A percentile compares a stretch with the other conserved stretches of the same genome.
Evolutionary conservation across 2,113 vertebrate species (phyloP).

Genomic region (Monopterus albus): DNA sequence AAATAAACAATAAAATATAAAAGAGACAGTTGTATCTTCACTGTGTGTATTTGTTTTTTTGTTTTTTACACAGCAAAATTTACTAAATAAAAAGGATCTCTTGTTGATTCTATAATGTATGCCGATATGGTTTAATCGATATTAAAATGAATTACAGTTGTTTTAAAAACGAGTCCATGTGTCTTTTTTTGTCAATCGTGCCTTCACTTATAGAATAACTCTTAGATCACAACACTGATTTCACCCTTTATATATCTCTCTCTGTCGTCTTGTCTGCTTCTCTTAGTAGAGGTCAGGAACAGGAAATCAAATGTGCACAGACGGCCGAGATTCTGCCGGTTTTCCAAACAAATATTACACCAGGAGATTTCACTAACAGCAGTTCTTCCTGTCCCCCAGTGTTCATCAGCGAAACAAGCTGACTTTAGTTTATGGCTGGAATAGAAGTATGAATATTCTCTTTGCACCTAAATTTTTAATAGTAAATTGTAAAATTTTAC

Average conservation of each 20-base stretch:
- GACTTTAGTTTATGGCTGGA: not conserved
- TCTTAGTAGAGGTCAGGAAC: not conserved
- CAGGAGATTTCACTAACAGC: not conserved
- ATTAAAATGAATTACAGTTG: not conserved
- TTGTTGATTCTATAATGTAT: too few relatives aligned
- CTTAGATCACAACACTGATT: not conserved
- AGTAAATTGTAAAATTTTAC: not conserved
- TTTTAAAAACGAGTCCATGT: not conserved
- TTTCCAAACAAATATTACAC: not conserved
- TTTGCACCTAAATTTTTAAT: too few relatives aligned
- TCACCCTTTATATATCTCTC: not conserved
- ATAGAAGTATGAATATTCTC: too few relatives aligned
- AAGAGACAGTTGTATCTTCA: too few relatives aligned
- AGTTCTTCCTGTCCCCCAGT: not conserved
- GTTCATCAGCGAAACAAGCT: not conserved
- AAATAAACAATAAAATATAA: too few relatives aligned
- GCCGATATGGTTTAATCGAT: too few relatives aligned
- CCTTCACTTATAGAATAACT: conserved; percentile 1
- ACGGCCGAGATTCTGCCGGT: not conserved
- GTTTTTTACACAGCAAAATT: not conserved
- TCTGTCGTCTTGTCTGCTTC: not conserved
- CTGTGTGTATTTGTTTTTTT: not conserved
- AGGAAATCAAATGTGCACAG: conserved; percentile 12
- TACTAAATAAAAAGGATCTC: too few relatives aligned
- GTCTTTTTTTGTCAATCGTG: conserved; percentile 12